Evolutionary conservation across 1,140 invertebrate species (phyloP), one percentile per base, ranked within the genome.

Genomic region (Drosophila simulans): DNA sequence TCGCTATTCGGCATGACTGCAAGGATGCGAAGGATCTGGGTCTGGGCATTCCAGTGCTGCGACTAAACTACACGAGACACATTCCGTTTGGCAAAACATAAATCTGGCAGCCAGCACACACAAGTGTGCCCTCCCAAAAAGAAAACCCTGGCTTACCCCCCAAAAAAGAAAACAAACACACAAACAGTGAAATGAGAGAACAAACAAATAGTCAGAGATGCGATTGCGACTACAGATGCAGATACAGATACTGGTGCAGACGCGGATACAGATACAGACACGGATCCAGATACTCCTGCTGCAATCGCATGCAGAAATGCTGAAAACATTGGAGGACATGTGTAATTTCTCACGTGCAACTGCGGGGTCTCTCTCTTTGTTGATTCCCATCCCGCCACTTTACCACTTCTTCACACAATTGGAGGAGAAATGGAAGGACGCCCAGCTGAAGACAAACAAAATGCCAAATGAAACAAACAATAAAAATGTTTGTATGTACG

Each of bases 301-400:
- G 68, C 68, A 71, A 70, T 57, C 53, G 66, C 66, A 56, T 58
- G 70, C 58, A 58, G 59, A 70, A 52, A 82, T 68, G 57, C 56
- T 64, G 82, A 70, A 63, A 76, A 69, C 83, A 82, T 59, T 64
- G 66, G 71, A 88, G 83, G 75, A 86, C 83, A 86, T 88, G 83
- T 88, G 79, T 86, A 86, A 88, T 86, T 86, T 86, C 83, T 83
- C 83, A 86, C 83, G 79, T 83, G 75, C 66, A 88, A 69, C 69
- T 66, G 68, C 62, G 65, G 73, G 51, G 59, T 56, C 62, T 11
- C 27, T 56, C 12, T 11, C 48, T 12, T 27, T 13, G 22, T 4
- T 20, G 12, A 48, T 48, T 39, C 34, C 13, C 17, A 10, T 1
- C 56, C 43, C 22, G 12, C 35, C 59, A 25, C 43, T 31, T 31